A percentile compares a stretch with the other conserved stretches of the same genome.
phyloP scores from a whole-genome alignment of 2,113 vertebrate species.

The Microtus richardsoni region DNA sequence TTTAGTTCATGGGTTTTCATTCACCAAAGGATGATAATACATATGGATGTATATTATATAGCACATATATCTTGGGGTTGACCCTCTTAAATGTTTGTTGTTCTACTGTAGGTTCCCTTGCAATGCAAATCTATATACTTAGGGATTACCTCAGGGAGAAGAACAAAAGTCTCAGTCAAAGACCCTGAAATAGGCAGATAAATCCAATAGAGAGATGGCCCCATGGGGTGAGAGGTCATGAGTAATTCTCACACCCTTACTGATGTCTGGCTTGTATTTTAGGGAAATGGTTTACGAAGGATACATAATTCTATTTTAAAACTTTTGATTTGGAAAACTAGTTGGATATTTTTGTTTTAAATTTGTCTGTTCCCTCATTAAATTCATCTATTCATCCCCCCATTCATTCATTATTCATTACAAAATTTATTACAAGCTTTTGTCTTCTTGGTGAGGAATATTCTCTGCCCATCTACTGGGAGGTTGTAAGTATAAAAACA shows the following conservation, averaged over 20 bases:
- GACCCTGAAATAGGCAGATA: neutral
- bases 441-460: conserved; percentile 37
- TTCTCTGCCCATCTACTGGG: conserved; percentile 31
- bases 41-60: neutral
- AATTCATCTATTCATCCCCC: neutral
- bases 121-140: neutral
- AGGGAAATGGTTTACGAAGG: neutral
- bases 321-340: neutral
- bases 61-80: neutral
- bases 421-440: conserved; percentile 45
- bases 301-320: conserved; percentile 51
- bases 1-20: neutral
- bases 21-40: neutral
- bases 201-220: neutral
- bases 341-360: neutral
- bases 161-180: neutral
- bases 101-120: neutral
- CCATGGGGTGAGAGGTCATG: neutral
- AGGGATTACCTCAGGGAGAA: neutral
- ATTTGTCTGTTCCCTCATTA: conserved; percentile 31
- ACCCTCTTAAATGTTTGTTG: neutral
- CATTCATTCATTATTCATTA: conserved; percentile 46
- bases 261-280: neutral
- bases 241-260: neutral
- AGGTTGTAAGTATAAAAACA: conserved; percentile 9